Evolutionary conservation across 2,797 vertebrate species (phyloP), one percentile per base, ranked within the genome.

Genomic region (Amblyopsis hoosieri): DNA sequence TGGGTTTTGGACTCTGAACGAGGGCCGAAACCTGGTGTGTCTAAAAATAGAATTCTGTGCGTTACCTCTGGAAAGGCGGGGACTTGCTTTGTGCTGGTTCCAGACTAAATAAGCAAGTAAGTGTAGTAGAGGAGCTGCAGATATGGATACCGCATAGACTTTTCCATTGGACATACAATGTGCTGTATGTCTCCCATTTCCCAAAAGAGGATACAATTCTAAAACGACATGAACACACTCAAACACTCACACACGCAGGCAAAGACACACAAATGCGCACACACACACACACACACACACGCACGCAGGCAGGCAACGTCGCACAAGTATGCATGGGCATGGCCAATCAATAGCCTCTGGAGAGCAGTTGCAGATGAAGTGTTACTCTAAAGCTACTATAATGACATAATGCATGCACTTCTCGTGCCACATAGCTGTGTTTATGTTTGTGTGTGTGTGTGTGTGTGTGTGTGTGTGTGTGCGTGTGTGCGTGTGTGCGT

Each of bases 381-480:
- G 64, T 78, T 82, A 82, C 75, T 81, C 69, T 56, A 68, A 79
- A 76, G 73, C 69, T 64, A 66, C 70, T 51, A 67, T 84, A 82
- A 88, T 76, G 64, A 74, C 72, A 72, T 73, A 73, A 69, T 64
- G 67, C 23, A 48, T 57, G 61, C 53, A 71, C 19, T 66, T 69
- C 51, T 62, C 23, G 31, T 57, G 12, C 47, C 14, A 37, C 14
- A 37, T n/a, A n/a, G 12, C 49, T 74, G 68, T n/a, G 68, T 50
- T n/a, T 74, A 67, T 80, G 74, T 75, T 12, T 60, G 9, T 66
- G 29, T 48, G 15, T 42, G 29, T 11, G 62, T 3, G 23, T 57
- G 7, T 13, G 11, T n/a, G 47, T 33, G 47, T 12, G 12, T 60
- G 42, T 52, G 9, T 15, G 29, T 5, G 57, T 49, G 13, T 15